Conservation (phyloP, 2,113 vertebrate species). For the Ceyx cyanopectus region DNA sequence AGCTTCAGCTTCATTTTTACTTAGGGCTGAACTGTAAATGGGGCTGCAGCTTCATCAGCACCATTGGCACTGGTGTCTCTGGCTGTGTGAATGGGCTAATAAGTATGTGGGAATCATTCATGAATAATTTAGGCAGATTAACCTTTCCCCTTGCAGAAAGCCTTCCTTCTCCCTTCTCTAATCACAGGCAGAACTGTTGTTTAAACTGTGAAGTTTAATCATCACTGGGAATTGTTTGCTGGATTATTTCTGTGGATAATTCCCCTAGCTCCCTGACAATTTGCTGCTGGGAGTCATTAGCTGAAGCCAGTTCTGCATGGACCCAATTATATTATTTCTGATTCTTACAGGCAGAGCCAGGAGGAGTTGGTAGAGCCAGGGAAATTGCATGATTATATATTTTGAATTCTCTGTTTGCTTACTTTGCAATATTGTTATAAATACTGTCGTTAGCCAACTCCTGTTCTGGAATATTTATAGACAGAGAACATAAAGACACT, state of each 20-base stretch:
- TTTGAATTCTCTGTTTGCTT: conserved; percentile 34
- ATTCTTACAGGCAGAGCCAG: not conserved
- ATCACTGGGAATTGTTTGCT: not conserved
- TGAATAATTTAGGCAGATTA: conserved; percentile 6
- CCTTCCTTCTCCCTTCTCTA: not conserved
- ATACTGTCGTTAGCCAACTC: not conserved
- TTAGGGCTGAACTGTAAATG: accelerated
- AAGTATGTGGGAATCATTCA: not conserved
- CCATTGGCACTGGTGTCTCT: accelerated
- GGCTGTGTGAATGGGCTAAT: not conserved
- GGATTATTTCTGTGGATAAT: not conserved
- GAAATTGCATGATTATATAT: not conserved
- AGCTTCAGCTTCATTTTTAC: not conserved
- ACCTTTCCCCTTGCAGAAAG: conserved; percentile 31
- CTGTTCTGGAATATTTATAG: conserved; percentile 17
- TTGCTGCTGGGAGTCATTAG: not conserved
- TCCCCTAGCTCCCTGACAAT: not conserved
- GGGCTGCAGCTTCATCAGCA: not conserved
- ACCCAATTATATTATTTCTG: not conserved
- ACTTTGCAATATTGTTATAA: not conserved
- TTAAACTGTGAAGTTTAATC: conserved; percentile 28
- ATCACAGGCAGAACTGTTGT: not conserved
- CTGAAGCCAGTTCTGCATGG: not conserved
- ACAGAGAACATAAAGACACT: not conserved
- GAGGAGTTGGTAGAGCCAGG: not conserved